Evolutionary conservation across 1,140 invertebrate genomes (phyloP).

Genomic region (Bombus difficillimus): DNA sequence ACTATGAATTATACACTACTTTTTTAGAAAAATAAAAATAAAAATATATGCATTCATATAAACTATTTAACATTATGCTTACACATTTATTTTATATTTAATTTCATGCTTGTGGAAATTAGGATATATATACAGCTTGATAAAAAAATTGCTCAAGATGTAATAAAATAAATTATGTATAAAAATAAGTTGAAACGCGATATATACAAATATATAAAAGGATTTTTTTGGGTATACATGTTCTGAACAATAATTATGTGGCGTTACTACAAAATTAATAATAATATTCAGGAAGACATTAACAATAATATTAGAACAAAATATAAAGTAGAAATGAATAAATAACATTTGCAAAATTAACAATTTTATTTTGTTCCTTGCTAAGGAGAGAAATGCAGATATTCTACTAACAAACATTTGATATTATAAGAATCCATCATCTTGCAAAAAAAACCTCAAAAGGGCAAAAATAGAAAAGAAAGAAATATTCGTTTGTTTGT

Average conservation of each 20-base stretch:
- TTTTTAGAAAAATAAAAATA: background rate
- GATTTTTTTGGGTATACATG: background rate
- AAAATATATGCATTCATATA: background rate
- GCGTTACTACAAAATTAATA: background rate
- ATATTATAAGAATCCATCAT: conserved; percentile 13
- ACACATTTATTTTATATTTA: conserved; percentile 18
- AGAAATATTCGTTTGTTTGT: conserved; percentile 27
- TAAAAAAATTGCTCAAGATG: background rate
- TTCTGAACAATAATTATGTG: background rate
- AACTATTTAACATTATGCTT: conserved; percentile 9
- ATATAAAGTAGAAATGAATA: background rate
- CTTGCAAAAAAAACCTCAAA: conserved; percentile 26
- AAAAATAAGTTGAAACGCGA: background rate
- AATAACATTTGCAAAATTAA: background rate
- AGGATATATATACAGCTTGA: background rate
- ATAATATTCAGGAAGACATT: background rate
- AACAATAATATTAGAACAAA: background rate
- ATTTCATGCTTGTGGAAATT: conserved; percentile 29
- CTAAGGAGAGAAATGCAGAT: background rate
- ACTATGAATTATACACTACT: background rate
- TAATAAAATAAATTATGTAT: background rate
- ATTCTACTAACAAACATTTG: conserved; percentile 13
- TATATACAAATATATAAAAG: background rate
- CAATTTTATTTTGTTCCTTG: background rate
- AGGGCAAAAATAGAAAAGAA: conserved; percentile 22